Evolutionary conservation across 2,888 invertebrate species (phyloP).

Genomic region (Drosophila incognita): DNA sequence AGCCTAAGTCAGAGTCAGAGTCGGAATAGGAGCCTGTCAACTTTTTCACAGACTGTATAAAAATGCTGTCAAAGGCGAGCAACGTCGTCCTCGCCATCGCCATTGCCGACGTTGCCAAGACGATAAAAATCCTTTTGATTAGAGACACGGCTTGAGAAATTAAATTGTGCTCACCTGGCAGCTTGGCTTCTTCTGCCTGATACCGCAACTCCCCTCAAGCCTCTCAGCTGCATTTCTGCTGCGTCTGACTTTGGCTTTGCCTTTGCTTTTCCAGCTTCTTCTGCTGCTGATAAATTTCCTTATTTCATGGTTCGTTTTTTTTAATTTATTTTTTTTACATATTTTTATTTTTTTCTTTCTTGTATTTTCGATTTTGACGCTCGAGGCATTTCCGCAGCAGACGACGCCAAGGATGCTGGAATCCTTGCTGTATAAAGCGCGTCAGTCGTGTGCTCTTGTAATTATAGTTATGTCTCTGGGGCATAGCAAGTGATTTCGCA

Average conservation of each 20-base stretch:
- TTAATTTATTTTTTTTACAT: slow-evolving; percentile 62
- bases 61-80: slow-evolving; percentile 69
- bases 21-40: slow-evolving; percentile 44
- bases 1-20: slow-evolving; percentile 32
- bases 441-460: slow-evolving; percentile 71
- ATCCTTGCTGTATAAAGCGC: slow-evolving; percentile 40
- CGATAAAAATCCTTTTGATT: slow-evolving; percentile 81
- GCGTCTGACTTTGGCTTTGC: slow-evolving; percentile 56
- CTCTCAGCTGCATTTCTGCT: slow-evolving; percentile 53
- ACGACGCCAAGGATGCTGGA: slow-evolving; percentile 44
- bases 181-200: slow-evolving; percentile 37
- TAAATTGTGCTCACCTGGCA: slow-evolving; percentile 80
- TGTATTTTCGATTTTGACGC: slow-evolving; percentile 64
- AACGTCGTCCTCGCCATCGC: slow-evolving; percentile 2
- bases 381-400: slow-evolving; percentile 72
- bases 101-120: slow-evolving; percentile 44
- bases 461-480: slow-evolving; percentile 80
- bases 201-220: neutral
- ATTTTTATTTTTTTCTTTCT: slow-evolving; percentile 15
- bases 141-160: slow-evolving; percentile 78
- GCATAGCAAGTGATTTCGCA: slow-evolving; percentile 53
- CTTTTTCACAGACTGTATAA: slow-evolving; percentile 51
- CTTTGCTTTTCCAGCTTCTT: slow-evolving; percentile 38
- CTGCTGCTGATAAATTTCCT: slow-evolving; percentile 75
- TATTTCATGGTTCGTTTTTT: slow-evolving; percentile 79